Base-by-base conservation (phyloP, 2,888 invertebrate genomes). In the Apodemia zela region DNA sequence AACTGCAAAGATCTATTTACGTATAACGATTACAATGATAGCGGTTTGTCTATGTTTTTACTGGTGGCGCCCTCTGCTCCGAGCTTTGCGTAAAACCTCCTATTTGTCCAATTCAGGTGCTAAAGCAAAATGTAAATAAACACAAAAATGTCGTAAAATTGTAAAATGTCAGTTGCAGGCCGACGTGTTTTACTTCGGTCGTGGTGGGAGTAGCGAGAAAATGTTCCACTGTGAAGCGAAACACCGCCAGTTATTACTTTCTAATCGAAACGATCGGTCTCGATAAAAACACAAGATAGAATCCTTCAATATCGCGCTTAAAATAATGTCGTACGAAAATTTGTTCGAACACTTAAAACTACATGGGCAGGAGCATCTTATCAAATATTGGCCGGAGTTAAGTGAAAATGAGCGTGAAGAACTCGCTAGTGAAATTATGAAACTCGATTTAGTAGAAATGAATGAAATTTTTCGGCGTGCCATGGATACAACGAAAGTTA, bases 371-470 rank as follows among this genome's bases (percentile, higher is more conserved):
- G 94, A 95, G 69, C 98, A 98, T 79, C 92, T 98, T 71, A 85
- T 98, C 38, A 93, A 94, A 73, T 97, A 95, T 85, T 98, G 97
- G 97, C 93, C 95, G 73, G 94, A 95, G 71, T 81, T 98, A 25
- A 89, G 86, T 29, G 92, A 93, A 51, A 92, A 93, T 62, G 94
- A 97, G 78, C 87, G 89, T 73, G 87, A 93, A 63, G 81, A 88
- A 58, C 85, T 96, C 64, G 83, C 92, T 51, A 79, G 88, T 60
- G 96, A 97, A 77, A 93, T 98, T 64, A 83, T 88, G 58, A 94
- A 94, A 75, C 85, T 97, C 64, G 93, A 97, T 80, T 85, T 97
- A 60, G 87, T 90, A n/a, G 96, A 97, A 84, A 94, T 96, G 13
- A 94, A 93, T 64, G 85, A 89, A 25, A 95, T 94, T 73, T 97